These are phyloP conservation scores for Psilanteris sp. DNA, from an alignment of 1,140 invertebrate genomes.

Conservation along the genomic window DNA sequence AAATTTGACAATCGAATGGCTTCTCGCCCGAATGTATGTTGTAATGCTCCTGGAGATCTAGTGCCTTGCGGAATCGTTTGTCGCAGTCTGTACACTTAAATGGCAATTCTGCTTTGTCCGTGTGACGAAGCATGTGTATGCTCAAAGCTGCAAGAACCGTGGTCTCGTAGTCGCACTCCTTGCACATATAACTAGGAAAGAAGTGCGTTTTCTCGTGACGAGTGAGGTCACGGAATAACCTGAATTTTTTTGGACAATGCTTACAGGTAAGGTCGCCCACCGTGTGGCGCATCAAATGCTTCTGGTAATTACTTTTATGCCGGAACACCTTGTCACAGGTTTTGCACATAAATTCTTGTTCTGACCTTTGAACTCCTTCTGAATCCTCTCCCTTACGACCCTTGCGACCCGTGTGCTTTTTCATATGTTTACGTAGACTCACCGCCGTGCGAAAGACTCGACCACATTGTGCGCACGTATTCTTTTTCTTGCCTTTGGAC, in stretches of 20 bases:
- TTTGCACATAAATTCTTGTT: slow-evolving; percentile 71
- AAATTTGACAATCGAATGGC: slow-evolving; percentile 81
- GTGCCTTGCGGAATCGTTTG: slow-evolving; percentile 82
- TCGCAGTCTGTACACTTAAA: slow-evolving; percentile 83
- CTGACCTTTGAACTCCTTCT: slow-evolving; percentile 11
- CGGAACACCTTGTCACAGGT: slow-evolving; percentile 75
- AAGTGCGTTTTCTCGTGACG: slow-evolving; percentile 79
- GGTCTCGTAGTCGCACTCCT: slow-evolving; percentile 78
- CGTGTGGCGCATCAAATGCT: slow-evolving; percentile 72
- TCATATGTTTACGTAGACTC: slow-evolving; percentile 72
- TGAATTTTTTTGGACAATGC: slow-evolving; percentile 76
- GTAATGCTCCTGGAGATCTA: slow-evolving; percentile 78
- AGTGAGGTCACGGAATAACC: slow-evolving; percentile 73
- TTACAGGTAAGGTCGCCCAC: slow-evolving; percentile 75
- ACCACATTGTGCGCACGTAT: slow-evolving; percentile 71
- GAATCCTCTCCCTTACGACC: slow-evolving; percentile 12
- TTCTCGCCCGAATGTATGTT: slow-evolving; percentile 80
- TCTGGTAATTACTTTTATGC: slow-evolving; percentile 76
- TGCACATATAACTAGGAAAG: slow-evolving; percentile 74
- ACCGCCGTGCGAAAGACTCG: slow-evolving; percentile 69
- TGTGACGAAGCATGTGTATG: slow-evolving; percentile 75
- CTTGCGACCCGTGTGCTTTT: slow-evolving; percentile 67
- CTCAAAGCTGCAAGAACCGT: slow-evolving; percentile 73
- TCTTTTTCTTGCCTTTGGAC: slow-evolving; percentile 69
- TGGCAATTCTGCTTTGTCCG: slow-evolving; percentile 78